Evolutionary conservation across 1,140 invertebrate species (phyloP), one percentile per base, ranked within the genome.

Genomic region (Hylyphantes graminicola): DNA sequence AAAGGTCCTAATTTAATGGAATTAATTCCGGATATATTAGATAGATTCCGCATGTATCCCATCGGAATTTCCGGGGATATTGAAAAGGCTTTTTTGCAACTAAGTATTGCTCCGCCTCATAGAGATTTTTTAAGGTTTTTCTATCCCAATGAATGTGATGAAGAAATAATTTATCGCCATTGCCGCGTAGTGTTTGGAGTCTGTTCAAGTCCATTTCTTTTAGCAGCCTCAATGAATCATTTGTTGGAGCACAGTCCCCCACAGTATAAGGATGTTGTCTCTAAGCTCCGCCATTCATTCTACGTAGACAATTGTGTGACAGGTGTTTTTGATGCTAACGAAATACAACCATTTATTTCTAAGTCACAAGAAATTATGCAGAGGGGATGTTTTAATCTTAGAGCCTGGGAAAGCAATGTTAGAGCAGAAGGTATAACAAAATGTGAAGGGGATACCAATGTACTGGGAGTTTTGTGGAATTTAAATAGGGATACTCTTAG

Each of bases 41-140:
- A 88, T n/a, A 73, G 87, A 17, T 91, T 91, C 86, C 75, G 90
- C 61, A 82, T 17, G 76, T 85, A 87, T 19, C 87, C 79, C 65
- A 87, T 88, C 85, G 90, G 87, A 17, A 86, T 90, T 0, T 87
- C 88, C 0, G 86, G 89, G 0, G 90, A 91, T 77, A 90, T 91
- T 9, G 74, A 86, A 50, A 89, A 89, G 53, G 90, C 89, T 0
- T 91, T 91, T 87, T 85, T 89, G 15, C 88, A 90, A 83, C 89
- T 91, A 35, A 64, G 48, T 11, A 50, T 89, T 19, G 35, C n/a
- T 10, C 63, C 61, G 7, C 3, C n/a, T 15, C 15, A 79, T 64
- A 48, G 75, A 63, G 48, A 64, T 57, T 74, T 57, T 57, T 50
- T 74, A 15, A 21, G 55, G 11, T 75, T 55, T 61, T 75, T 75